phyloP scores from a whole-genome alignment of 1,140 invertebrate genomes.

The Anadara kagoshimensis region DNA sequence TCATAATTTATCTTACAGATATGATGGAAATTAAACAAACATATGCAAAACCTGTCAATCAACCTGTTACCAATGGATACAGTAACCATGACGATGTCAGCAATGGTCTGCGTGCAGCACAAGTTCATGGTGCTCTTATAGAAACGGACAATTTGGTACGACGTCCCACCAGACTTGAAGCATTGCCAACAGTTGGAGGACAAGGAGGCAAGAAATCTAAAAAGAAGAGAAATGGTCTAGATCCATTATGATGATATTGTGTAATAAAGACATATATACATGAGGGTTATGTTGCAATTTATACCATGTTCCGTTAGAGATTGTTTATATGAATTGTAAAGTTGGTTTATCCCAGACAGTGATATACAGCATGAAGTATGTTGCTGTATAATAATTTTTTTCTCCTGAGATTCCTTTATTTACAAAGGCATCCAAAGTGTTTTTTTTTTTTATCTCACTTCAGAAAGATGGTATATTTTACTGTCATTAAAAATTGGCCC shows the following conservation, averaged over 20 bases:
- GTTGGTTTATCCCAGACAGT: no score
- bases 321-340: no score
- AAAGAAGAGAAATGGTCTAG: slow-evolving; percentile 40
- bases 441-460: no score
- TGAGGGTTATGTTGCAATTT: slow-evolving; percentile 19
- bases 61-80: slow-evolving; percentile 31
- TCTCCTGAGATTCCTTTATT: no score
- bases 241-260: slow-evolving; percentile 31
- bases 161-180: slow-evolving; percentile 65
- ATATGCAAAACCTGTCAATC: background rate
- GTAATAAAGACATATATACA: background rate
- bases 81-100: slow-evolving; percentile 42
- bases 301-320: background rate
- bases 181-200: slow-evolving; percentile 55
- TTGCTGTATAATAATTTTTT: no score
- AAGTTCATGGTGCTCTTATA: slow-evolving; percentile 59
- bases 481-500: no score
- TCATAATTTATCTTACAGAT: slow-evolving; percentile 28
- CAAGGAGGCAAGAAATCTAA: slow-evolving; percentile 53
- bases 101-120: slow-evolving; percentile 54
- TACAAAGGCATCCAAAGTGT: no score
- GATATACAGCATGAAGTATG: no score
- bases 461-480: no score
- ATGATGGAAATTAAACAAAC: slow-evolving; percentile 46
- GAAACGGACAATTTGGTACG: slow-evolving; percentile 42